phyloP scores from a whole-genome alignment of 2,797 vertebrate species.

The Mastacembelus armatus region DNA sequence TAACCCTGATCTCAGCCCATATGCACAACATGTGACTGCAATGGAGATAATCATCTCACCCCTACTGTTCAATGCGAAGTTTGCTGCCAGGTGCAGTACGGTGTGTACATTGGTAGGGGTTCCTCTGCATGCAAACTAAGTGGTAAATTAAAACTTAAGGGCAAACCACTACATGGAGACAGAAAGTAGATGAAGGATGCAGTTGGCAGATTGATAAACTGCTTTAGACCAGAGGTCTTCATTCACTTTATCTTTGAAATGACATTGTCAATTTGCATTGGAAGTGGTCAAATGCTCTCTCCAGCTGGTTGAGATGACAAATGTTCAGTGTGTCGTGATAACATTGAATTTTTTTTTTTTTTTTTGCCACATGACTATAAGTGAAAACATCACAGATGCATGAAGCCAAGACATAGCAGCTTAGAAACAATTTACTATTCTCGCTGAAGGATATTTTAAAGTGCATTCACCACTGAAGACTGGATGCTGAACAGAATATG shows the following conservation, averaged over 20 bases:
- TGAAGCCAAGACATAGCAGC: slow-evolving; percentile 44
- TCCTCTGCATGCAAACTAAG: not conserved
- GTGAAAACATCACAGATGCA: slow-evolving; percentile 50
- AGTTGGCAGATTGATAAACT: slow-evolving; percentile 45
- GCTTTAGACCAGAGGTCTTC: slow-evolving; percentile 47
- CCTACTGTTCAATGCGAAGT: no score
- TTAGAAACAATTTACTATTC: slow-evolving; percentile 44
- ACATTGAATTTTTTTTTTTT: slow-evolving; percentile 2
- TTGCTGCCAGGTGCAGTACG: not conserved
- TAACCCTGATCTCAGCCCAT: not conserved
- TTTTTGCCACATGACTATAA: slow-evolving; percentile 8
- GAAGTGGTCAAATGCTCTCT: slow-evolving; percentile 51
- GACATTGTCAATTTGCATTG: slow-evolving; percentile 58
- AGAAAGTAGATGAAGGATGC: slow-evolving; percentile 10
- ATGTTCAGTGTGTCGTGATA: slow-evolving; percentile 46
- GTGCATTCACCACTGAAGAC: slow-evolving; percentile 21
- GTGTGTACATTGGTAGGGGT: not conserved
- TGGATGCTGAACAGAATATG: slow-evolving; percentile 13
- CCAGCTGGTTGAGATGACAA: slow-evolving; percentile 60
- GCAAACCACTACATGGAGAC: slow-evolving; percentile 19
- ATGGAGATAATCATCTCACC: not conserved
- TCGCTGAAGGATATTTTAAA: slow-evolving; percentile 52
- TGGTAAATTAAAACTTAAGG: slow-evolving; percentile 15
- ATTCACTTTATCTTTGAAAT: slow-evolving; percentile 52
- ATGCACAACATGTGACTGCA: not conserved